Base-by-base conservation (phyloP, 1,140 invertebrate genomes). In the Acyrthosiphon pisum region DNA sequence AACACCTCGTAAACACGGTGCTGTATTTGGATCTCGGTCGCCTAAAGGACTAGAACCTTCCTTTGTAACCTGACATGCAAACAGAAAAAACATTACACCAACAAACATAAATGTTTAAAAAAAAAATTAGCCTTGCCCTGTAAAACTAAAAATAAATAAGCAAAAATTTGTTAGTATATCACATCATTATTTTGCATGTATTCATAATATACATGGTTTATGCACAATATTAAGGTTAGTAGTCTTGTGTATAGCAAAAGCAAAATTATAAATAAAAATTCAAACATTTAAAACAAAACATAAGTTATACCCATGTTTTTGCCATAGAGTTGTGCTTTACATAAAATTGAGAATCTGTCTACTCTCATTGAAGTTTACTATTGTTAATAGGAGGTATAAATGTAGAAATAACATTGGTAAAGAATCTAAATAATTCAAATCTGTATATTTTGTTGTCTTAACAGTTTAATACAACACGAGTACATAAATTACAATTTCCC, bases 41-140 rank as follows among this genome's bases (percentile, higher is more conserved):
- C 46, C 48, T 86, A 93, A 86, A 93, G 91, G 91, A 56, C 81
- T 93, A 93, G 76, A 93, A 83, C 91, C 81, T 93, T 93, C 91
- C 50, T 93, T 93, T 56, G 91, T 86, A 53, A 93, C 91, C 91
- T 93, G 26, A 53, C 91, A 93, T 93, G 81, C 91, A 93, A 93
- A 93, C 35, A 93, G 41, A 48, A 93, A 56, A 93, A 41, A 41
- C 81, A 83, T 84, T 86, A 93, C 50, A 93, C 91, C 91, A 93
- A 84, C 90, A 84, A 44, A 92, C 68, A 83, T 83, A 81, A 76
- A 92, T 83, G 60, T 92, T 92, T 50, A 50, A 48, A 68, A 60
- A 60, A 60, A 76, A 83, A 81, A 41, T 37, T 83, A 92, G n/a
- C 90, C 41, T 83, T 83, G 22, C 50, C n/a, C 90, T 92, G 68